Conservation (phyloP, 35 echinoderm and acorn worm species). For the Lytechinus variegatus region DNA sequence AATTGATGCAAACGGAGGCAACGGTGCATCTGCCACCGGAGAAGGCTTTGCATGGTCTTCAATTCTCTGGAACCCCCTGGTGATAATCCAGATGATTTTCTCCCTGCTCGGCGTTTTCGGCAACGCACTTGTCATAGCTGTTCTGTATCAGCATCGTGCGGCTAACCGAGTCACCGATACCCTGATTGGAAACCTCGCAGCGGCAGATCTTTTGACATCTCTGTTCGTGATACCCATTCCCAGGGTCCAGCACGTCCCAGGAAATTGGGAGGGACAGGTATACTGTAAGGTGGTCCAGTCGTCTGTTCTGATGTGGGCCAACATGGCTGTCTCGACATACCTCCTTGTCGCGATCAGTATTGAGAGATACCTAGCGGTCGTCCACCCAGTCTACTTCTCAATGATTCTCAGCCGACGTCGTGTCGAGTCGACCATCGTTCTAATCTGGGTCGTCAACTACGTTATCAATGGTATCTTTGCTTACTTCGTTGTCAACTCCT, state of each 20-base stretch:
- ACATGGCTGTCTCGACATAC: conserved; percentile 71
- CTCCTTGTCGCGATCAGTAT: conserved; percentile 73
- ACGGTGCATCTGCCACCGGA: background rate
- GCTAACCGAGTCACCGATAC: conserved; percentile 70
- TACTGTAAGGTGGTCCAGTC: conserved; percentile 81
- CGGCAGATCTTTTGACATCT: conserved; percentile 82
- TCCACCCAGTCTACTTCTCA: conserved; percentile 75
- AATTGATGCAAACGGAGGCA: background rate
- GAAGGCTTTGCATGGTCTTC: background rate
- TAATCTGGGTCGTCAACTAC: conserved; percentile 62
- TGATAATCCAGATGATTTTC: background rate
- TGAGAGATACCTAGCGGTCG: conserved; percentile 84
- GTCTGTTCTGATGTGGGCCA: conserved; percentile 76
- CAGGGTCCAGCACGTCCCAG: background rate
- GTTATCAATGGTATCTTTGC: conserved; percentile 44
- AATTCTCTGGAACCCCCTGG: background rate
- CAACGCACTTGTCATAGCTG: conserved; percentile 13
- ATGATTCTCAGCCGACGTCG: conserved; percentile 58
- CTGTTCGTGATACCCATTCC: conserved; percentile 78
- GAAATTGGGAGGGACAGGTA: conserved; percentile 44
- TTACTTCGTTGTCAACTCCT: conserved; percentile 47
- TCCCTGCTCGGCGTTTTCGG: conserved; percentile 14
- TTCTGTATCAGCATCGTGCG: background rate
- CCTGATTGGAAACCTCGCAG: conserved; percentile 72
- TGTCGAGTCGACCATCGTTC: conserved; percentile 39